These are phyloP conservation scores for Carapus acus DNA, from an alignment of 2,797 vertebrate species.

Conservation along the genomic window DNA sequence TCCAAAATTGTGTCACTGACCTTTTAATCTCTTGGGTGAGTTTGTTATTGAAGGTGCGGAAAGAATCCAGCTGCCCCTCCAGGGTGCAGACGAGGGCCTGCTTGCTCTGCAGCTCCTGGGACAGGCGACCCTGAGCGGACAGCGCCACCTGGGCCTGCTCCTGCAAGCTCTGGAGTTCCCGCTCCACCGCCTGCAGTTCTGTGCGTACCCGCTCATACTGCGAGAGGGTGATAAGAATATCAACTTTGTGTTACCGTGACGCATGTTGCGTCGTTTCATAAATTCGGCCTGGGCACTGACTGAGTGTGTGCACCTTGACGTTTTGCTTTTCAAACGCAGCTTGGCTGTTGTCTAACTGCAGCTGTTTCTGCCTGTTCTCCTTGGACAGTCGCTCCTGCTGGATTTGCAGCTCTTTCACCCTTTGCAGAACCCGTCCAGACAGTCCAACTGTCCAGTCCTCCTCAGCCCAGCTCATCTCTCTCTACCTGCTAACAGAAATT, in stretches of 20 bases:
- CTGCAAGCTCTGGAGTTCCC: conserved; percentile 64
- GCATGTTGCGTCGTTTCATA: too few species aligned
- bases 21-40: conserved; percentile 70
- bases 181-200: conserved; percentile 63
- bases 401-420: conserved; percentile 73
- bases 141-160: conserved; percentile 55
- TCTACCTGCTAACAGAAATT: conserved; percentile 20
- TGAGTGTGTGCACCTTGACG: conserved; percentile 56
- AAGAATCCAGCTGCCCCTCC: conserved; percentile 72
- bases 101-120: conserved; percentile 74
- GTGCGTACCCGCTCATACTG: conserved; percentile 70
- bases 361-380: conserved; percentile 77
- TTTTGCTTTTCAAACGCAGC: conserved; percentile 72
- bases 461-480: conserved; percentile 76
- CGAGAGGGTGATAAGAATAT: background rate
- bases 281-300: too few species aligned
- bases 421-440: conserved; percentile 69
- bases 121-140: conserved; percentile 57
- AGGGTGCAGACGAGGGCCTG: conserved; percentile 72
- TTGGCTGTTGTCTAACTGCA: conserved; percentile 76
- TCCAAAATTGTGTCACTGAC: conserved; percentile 52
- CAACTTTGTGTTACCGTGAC: too few species aligned
- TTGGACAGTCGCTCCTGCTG: conserved; percentile 71
- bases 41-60: conserved; percentile 57
- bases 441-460: conserved; percentile 81